Base-by-base conservation (phyloP, 1,140 invertebrate species). In the Dysdera silvatica region DNA sequence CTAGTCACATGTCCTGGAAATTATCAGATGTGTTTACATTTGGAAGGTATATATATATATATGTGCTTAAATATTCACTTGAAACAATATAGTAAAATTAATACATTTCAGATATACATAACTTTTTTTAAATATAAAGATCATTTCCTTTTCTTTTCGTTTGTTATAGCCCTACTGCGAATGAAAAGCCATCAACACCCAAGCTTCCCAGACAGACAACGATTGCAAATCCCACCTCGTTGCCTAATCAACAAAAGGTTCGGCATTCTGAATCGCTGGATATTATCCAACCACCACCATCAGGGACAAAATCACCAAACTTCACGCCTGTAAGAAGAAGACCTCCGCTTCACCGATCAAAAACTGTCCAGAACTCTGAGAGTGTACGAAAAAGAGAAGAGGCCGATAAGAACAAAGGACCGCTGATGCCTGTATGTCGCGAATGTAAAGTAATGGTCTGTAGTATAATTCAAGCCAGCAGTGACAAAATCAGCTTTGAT, bases 371-470 rank as follows among this genome's bases (percentile, higher is more conserved):
- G 5, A 28, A 23, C 12, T 40, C 61, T 23, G 59, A 58, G 47
- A 29, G 24, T 26, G 29, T 41, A 16, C 28, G 12, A 24, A 23
- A 20, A 23, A 54, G 23, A 33, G 33, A n/a, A 6, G 4, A 45
- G 7, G 41, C 53, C 8, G 57, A 65, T 14, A 65, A 59, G 73
- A 72, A 41, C 79, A 55, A 85, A 67, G 88, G 88, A 47, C 83
- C 89, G 35, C 82, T 88, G 69, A 89, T 92, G 83, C 83, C 86
- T 32, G 90, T 95, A 20, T 97, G 92, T 74, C 85, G 90, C 72
- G 92, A 95, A 78, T 97, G 93, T 77, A 91, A 92, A 73, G 85
- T 87, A 8, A 89, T 96, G 87, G 87, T 95, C 32, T 82, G 91
- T 65, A 89, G 95, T 77, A 93, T 95, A 71, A 93, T 95, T 70